These are phyloP conservation scores for Podocnemis expansa DNA, from an alignment of 2,113 vertebrate genomes.

Conservation along the genomic window DNA sequence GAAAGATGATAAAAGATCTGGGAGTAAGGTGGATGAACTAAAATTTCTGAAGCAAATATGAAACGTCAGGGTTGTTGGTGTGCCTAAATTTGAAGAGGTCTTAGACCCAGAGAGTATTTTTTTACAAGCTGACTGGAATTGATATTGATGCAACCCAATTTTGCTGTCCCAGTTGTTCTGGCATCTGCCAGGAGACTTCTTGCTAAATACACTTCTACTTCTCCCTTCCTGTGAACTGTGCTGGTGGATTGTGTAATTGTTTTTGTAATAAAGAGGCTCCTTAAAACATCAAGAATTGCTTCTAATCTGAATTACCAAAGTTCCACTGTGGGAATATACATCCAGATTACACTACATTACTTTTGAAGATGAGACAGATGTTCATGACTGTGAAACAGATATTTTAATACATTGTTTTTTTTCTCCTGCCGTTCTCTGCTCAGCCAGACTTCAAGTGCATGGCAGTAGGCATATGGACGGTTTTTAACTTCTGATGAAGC, in stretches of 20 bases:
- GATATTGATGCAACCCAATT: slow-evolving; percentile 60
- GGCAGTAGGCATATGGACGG: slow-evolving; percentile 60
- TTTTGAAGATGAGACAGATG: slow-evolving; percentile 74
- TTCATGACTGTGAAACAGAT: slow-evolving; percentile 73
- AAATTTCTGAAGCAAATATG: not conserved
- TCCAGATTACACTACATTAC: slow-evolving; percentile 72
- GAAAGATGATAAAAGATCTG: not conserved
- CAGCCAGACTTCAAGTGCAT: slow-evolving; percentile 60
- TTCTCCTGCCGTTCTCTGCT: slow-evolving; percentile 44
- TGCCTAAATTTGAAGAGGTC: slow-evolving; percentile 11
- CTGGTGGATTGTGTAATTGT: slow-evolving; percentile 65
- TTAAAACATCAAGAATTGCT: slow-evolving; percentile 72
- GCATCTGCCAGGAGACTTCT: slow-evolving; percentile 60
- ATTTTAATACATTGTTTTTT: slow-evolving; percentile 60
- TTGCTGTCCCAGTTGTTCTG: slow-evolving; percentile 56
- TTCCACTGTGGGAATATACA: slow-evolving; percentile 76
- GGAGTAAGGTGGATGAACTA: not conserved
- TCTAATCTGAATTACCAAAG: slow-evolving; percentile 76
- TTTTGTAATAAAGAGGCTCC: slow-evolving; percentile 70
- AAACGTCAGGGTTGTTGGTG: not conserved
- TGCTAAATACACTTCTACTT: slow-evolving; percentile 63
- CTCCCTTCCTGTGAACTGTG: slow-evolving; percentile 35
- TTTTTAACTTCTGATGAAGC: slow-evolving; percentile 59
- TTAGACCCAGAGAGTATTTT: slow-evolving; percentile 37
- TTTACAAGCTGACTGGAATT: slow-evolving; percentile 59